phyloP scores from a whole-genome alignment of 2,888 invertebrate genomes.

The Crematogaster levior region DNA sequence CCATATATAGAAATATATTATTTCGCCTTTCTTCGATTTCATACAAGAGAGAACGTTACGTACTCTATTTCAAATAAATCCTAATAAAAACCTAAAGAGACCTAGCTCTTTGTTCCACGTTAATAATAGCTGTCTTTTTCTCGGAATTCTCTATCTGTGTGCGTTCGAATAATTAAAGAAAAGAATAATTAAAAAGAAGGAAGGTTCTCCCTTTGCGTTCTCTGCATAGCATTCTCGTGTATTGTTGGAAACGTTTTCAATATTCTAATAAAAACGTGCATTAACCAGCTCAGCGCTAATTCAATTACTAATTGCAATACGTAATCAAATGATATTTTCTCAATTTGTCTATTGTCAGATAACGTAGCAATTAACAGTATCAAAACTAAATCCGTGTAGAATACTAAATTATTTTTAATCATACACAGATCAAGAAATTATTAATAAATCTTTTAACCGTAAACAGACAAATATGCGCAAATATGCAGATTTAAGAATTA shows the following conservation, averaged over 20 bases:
- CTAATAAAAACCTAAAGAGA: constrained; percentile 18
- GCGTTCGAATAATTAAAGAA: constrained; percentile 14
- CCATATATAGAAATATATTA: not conserved
- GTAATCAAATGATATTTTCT: not conserved
- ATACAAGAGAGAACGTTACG: not conserved
- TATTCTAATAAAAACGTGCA: constrained; percentile 6
- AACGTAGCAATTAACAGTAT: not conserved
- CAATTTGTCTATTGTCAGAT: not conserved
- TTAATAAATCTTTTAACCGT: not conserved
- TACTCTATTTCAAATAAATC: not conserved
- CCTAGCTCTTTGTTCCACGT: not conserved
- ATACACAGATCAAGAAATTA: not conserved
- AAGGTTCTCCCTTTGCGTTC: not conserved
- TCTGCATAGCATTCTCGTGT: not conserved
- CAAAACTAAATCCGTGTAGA: not conserved
- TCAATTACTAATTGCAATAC: constrained; percentile 13
- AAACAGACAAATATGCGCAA: not conserved
- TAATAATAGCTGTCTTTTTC: constrained; percentile 21
- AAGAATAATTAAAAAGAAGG: constrained; percentile 29
- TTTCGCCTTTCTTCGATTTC: not conserved
- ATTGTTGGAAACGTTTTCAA: not conserved
- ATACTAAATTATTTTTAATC: not conserved
- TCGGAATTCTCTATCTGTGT: not conserved
- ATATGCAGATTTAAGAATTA: not conserved
- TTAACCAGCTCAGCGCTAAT: not conserved